Conservation (phyloP, 2,113 vertebrate species). For the Neotoma lepida region DNA sequence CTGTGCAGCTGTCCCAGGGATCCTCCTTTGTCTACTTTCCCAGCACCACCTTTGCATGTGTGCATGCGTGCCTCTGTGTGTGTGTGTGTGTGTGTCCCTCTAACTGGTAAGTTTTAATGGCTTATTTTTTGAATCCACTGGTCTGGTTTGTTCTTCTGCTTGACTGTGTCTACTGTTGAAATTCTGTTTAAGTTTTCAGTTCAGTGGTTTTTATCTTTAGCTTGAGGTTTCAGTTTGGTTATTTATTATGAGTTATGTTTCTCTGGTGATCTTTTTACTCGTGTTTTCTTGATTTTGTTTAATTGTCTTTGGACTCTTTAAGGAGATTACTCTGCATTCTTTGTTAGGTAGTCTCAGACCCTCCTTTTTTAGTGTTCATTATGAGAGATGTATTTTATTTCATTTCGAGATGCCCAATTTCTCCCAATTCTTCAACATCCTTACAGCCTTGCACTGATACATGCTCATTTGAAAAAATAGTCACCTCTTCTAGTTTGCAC, state of each 20-base stretch:
- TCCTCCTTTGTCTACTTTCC: too few relatives aligned
- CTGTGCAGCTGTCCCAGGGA: too few relatives aligned
- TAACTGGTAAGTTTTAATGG: background rate
- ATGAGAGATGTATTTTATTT: background rate
- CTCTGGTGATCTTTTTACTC: background rate
- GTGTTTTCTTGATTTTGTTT: background rate
- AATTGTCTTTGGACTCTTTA: background rate
- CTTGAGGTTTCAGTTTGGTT: background rate
- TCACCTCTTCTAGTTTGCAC: background rate
- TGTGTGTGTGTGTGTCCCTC: too few relatives aligned
- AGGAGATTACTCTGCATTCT: background rate
- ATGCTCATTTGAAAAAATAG: background rate
- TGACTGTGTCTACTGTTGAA: background rate
- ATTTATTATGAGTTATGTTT: background rate
- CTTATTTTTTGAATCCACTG: background rate
- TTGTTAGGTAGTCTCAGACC: background rate
- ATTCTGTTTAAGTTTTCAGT: background rate
- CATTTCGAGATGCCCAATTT: background rate
- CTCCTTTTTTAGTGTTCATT: background rate
- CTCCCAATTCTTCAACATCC: background rate
- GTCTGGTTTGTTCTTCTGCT: background rate
- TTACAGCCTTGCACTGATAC: background rate
- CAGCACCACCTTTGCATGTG: too few relatives aligned
- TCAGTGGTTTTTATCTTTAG: background rate
- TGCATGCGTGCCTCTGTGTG: too few relatives aligned